Evolutionary conservation across 2,888 invertebrate species (phyloP).

Genomic region (Blastobasis lacticolella): DNA sequence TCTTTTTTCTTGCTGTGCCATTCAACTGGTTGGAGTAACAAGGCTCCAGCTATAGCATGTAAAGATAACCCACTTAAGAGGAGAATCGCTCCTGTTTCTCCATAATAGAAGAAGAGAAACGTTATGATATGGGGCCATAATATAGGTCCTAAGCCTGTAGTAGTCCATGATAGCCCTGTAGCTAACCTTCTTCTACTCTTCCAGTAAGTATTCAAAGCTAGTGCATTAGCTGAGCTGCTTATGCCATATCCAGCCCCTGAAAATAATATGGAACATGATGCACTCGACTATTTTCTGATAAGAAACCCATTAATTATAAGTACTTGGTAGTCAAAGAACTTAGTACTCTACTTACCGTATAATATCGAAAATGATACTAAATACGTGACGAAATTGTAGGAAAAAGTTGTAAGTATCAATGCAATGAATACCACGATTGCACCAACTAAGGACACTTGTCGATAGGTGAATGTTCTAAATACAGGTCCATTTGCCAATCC

Average conservation of each 20-base stretch:
- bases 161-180: conserved; percentile 81
- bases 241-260: conserved; percentile 78
- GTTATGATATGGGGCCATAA: conserved; percentile 82
- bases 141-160: conserved; percentile 82
- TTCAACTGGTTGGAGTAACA: conserved; percentile 82
- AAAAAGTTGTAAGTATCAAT: conserved; percentile 75
- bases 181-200: conserved; percentile 80
- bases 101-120: conserved; percentile 74
- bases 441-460: conserved; percentile 79
- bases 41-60: conserved; percentile 78
- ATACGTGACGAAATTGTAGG: conserved; percentile 76
- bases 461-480: conserved; percentile 78
- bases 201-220: conserved; percentile 84
- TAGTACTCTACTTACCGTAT: conserved; percentile 72
- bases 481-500: conserved; percentile 82
- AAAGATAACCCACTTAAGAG: conserved; percentile 79
- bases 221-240: conserved; percentile 78
- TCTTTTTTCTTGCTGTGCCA: conserved; percentile 76
- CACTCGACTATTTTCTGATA: background rate
- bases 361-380: conserved; percentile 78
- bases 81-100: conserved; percentile 78
- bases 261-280: conserved; percentile 15
- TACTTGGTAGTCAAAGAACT: background rate
- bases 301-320: background rate
- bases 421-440: conserved; percentile 75